Evolutionary conservation across 2,797 vertebrate genomes (phyloP).

Genomic region (Catharus ustulatus): DNA sequence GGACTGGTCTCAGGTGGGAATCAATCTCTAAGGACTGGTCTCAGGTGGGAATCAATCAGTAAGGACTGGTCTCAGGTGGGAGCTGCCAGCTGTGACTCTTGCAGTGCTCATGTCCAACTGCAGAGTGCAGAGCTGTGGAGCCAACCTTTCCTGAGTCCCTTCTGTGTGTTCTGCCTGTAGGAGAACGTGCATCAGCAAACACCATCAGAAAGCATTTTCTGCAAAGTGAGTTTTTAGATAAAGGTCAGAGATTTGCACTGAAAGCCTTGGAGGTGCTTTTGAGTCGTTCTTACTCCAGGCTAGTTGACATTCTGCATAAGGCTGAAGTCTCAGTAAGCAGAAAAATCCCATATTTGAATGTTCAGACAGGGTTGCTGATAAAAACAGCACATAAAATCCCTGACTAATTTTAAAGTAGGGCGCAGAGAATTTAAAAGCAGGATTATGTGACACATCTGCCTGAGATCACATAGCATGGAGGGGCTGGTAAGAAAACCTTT

Average conservation of each 20-base stretch:
- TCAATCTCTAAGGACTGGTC: not conserved
- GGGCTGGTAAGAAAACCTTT: not conserved
- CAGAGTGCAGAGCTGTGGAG: not conserved
- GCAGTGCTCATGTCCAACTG: fast-evolving
- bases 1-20: not conserved
- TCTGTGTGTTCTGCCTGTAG: not conserved
- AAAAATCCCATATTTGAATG: not conserved
- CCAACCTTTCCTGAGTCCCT: not conserved
- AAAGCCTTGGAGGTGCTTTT: constrained; percentile 4
- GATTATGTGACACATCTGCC: not conserved
- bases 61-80: not conserved
- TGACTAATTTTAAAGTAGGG: not conserved
- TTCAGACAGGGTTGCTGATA: not conserved
- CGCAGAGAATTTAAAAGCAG: not conserved
- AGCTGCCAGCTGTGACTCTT: not conserved
- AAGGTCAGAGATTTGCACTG: constrained; percentile 40
- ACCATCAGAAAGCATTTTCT: not conserved
- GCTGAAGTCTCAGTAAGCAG: constrained; percentile 12
- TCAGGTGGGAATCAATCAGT: not conserved
- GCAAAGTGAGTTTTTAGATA: not conserved
- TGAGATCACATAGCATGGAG: not conserved
- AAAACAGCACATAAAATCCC: not conserved
- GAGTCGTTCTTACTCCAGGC: not conserved
- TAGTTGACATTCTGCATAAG: not conserved
- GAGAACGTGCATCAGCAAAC: not conserved